Percentiles rank a stretch among this genome's conserved stretches.
These are phyloP conservation scores for Acrobasis consociella DNA, from an alignment of 2,888 invertebrate genomes.

Conservation along the genomic window DNA sequence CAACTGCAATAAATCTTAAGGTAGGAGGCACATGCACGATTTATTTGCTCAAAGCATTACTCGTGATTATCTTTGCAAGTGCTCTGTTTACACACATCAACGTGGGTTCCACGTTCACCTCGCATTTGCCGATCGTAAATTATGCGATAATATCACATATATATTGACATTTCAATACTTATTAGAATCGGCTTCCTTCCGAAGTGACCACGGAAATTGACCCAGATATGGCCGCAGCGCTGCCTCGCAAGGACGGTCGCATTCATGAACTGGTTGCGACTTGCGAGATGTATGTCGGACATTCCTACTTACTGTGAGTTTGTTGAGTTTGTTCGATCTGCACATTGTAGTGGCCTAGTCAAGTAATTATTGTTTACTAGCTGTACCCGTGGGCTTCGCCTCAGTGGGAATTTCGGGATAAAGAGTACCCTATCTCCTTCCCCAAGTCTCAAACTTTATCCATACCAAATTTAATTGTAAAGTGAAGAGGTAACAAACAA, in stretches of 20 bases:
- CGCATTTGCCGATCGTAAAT: conserved; percentile 14
- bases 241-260: conserved; percentile 65
- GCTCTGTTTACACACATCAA: conserved; percentile 29
- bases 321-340: neutral
- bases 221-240: conserved; percentile 50
- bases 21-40: conserved; percentile 32
- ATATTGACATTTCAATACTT: conserved; percentile 21
- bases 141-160: conserved; percentile 16
- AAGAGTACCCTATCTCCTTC: too few relatives aligned
- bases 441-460: too few relatives aligned
- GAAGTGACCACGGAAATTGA: conserved; percentile 47
- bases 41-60: conserved; percentile 34
- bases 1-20: conserved; percentile 27
- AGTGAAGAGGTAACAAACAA: too few relatives aligned
- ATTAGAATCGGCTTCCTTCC: conserved; percentile 20
- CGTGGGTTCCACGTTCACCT: conserved; percentile 29
- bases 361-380: too few relatives aligned
- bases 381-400: too few relatives aligned
- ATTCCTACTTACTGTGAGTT: neutral
- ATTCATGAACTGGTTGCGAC: conserved; percentile 56
- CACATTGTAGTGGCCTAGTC: too few relatives aligned
- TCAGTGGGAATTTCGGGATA: too few relatives aligned
- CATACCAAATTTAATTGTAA: too few relatives aligned
- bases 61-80: conserved; percentile 37
- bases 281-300: conserved; percentile 39